These are phyloP conservation scores for Agrilus biguttatus DNA, from an alignment of 2,888 invertebrate species.

Conservation along the genomic window DNA sequence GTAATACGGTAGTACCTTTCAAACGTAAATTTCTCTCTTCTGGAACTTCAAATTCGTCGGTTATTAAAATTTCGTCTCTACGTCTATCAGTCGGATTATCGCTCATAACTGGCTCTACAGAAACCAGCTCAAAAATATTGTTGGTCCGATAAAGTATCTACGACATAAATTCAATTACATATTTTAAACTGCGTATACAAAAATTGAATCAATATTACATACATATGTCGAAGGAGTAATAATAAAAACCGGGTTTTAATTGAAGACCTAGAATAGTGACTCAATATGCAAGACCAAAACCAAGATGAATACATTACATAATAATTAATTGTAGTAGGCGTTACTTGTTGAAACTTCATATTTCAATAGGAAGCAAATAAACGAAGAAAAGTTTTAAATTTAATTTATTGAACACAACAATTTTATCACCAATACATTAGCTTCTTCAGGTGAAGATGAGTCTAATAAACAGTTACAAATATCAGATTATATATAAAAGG, in stretches of 20 bases:
- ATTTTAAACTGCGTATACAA: neutral
- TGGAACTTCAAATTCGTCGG: constrained; percentile 48
- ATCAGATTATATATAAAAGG: too few relatives aligned
- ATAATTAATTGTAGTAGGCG: too few relatives aligned
- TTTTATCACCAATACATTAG: too few relatives aligned
- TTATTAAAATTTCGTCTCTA: constrained; percentile 40
- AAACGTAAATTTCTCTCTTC: constrained; percentile 64
- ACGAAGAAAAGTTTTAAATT: too few relatives aligned
- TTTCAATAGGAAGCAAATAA: too few relatives aligned
- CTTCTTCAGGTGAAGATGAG: too few relatives aligned
- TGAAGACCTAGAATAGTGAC: neutral
- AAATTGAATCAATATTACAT: too few relatives aligned
- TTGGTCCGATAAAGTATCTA: constrained; percentile 90
- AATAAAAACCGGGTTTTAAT: neutral
- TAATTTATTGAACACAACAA: too few relatives aligned
- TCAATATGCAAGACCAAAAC: neutral
- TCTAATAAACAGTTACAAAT: too few relatives aligned
- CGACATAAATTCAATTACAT: neutral
- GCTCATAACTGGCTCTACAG: constrained; percentile 74
- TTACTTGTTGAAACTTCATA: too few relatives aligned
- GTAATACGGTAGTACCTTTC: constrained; percentile 54
- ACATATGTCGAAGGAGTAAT: neutral
- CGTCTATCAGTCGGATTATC: constrained; percentile 39
- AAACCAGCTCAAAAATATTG: constrained; percentile 90
- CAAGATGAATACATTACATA: constrained; percentile 1